These are phyloP conservation scores for Zosterops borbonicus DNA, from an alignment of 2,113 vertebrate genomes.

Conservation along the genomic window DNA sequence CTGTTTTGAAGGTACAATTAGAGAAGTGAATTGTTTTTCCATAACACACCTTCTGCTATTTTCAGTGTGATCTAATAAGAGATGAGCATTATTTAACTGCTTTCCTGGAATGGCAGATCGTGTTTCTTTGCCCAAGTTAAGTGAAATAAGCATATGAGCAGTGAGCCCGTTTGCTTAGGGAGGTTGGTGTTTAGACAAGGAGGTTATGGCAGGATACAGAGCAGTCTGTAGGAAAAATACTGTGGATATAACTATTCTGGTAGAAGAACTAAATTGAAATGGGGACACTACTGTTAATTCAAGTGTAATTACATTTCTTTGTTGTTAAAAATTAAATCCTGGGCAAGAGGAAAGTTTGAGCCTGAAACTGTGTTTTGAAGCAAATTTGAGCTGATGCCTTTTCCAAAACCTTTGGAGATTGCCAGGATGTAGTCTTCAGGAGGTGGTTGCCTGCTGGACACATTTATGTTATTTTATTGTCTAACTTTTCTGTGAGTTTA, in stretches of 20 bases:
- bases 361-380: neutral
- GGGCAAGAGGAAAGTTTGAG: neutral
- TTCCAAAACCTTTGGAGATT: neutral
- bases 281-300: constrained; percentile 14
- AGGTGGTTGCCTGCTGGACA: neutral
- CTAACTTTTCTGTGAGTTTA: neutral
- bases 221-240: neutral
- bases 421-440: neutral
- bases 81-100: neutral
- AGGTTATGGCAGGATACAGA: neutral
- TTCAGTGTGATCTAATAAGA: neutral
- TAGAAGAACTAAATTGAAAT: constrained; percentile 8
- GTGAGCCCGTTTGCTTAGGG: neutral
- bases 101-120: neutral
- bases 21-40: neutral
- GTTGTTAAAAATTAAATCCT: constrained; percentile 15
- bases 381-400: neutral
- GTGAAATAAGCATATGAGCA: neutral
- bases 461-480: fast-evolving
- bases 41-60: neutral
- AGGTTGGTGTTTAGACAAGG: neutral
- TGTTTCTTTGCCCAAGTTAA: neutral
- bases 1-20: neutral
- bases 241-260: neutral
- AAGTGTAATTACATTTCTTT: constrained; percentile 19